Evolutionary conservation across 1,140 invertebrate species (phyloP).

Genomic region (Heliconius hermathena): DNA sequence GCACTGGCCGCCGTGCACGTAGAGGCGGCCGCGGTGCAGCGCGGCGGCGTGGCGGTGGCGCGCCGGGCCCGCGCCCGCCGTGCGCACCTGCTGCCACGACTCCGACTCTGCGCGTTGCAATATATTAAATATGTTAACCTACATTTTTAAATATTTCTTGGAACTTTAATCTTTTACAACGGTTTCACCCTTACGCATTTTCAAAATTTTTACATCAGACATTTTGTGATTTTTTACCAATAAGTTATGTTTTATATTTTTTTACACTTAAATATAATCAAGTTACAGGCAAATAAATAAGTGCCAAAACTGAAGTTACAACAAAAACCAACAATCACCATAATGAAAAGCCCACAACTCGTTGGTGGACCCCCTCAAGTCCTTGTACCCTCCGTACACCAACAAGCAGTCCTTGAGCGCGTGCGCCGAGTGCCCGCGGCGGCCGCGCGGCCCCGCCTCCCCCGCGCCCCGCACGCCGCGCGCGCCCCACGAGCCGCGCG

Average conservation of each 20-base stretch:
- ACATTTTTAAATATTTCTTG: too few relatives aligned
- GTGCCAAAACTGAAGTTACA: too few relatives aligned
- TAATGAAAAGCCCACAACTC: slow-evolving; percentile 96
- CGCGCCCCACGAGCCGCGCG: slow-evolving; percentile 37
- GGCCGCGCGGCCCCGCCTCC: slow-evolving; percentile 88
- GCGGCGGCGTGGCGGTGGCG: slow-evolving; percentile 89
- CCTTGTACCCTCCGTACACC: slow-evolving; percentile 95
- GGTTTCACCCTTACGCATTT: too few relatives aligned
- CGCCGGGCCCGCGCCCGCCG: slow-evolving; percentile 80
- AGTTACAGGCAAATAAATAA: too few relatives aligned
- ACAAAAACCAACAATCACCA: slow-evolving; percentile 81
- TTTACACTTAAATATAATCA: too few relatives aligned
- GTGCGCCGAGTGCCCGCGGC: slow-evolving; percentile 92
- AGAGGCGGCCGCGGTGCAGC: slow-evolving; percentile 90
- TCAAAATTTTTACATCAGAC: too few relatives aligned
- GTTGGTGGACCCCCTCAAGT: slow-evolving; percentile 90
- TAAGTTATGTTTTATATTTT: too few relatives aligned
- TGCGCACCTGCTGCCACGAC: slow-evolving; percentile 85
- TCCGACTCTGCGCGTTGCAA: slow-evolving; percentile 84
- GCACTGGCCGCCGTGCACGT: slow-evolving; percentile 95
- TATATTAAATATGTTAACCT: too few relatives aligned
- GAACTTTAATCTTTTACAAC: too few relatives aligned
- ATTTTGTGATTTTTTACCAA: too few relatives aligned
- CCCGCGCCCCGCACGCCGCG: slow-evolving; percentile 37
- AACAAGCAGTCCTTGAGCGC: slow-evolving; percentile 91